A percentile compares a stretch with the other conserved stretches of the same genome.
Conservation (phyloP, 2,113 vertebrate genomes). For the Campylorhamphus procurvoides region DNA sequence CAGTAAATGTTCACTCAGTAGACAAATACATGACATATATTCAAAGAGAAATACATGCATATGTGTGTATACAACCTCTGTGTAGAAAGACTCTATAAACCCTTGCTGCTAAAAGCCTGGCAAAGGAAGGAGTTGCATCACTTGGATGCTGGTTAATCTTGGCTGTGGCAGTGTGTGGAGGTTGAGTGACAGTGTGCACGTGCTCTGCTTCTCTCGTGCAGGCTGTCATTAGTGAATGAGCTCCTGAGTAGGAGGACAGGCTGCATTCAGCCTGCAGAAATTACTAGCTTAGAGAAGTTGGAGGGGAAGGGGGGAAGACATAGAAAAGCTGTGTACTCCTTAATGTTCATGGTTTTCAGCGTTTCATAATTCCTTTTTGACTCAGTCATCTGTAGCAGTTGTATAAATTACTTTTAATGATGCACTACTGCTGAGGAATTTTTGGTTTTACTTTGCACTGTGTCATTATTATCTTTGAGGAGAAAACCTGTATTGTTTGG, state of each 20-base stretch:
- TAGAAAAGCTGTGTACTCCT: not conserved
- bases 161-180: fast-evolving
- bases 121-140: not conserved
- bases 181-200: fast-evolving
- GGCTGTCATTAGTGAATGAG: not conserved
- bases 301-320: not conserved
- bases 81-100: not conserved
- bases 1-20: not conserved
- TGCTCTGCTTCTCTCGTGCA: not conserved
- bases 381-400: slow-evolving; percentile 8
- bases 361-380: not conserved
- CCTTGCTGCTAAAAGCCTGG: not conserved
- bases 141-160: not conserved
- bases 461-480: slow-evolving; percentile 23
- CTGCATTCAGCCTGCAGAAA: not conserved
- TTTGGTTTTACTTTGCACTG: not conserved
- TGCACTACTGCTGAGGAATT: not conserved
- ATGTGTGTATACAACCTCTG: fast-evolving
- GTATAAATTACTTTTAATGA: slow-evolving; percentile 25
- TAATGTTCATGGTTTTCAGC: not conserved
- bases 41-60: not conserved
- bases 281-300: not conserved
- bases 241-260: not conserved
- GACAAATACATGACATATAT: fast-evolving
- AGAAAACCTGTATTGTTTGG: not conserved